Conservation (phyloP, 2,797 vertebrate genomes). For the Schizothorax lantsangensis region DNA sequence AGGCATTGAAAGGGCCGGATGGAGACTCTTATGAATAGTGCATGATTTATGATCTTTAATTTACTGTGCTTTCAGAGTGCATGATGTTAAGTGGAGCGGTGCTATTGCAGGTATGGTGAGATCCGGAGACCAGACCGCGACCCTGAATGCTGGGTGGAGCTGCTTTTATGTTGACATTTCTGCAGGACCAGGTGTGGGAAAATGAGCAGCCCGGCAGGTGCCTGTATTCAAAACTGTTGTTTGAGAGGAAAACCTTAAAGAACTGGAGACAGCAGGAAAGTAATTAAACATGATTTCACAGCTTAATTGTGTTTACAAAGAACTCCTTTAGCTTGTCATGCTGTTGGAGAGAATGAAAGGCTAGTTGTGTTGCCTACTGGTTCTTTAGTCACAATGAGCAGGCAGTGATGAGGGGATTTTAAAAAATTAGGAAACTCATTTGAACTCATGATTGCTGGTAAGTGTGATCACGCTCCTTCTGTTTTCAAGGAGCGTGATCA, state of each 20-base stretch:
- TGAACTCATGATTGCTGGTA: not conserved
- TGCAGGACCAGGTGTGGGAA: slow-evolving; percentile 25
- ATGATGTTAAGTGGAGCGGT: slow-evolving; percentile 42
- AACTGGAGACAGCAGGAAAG: slow-evolving; percentile 65
- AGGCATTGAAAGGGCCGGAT: slow-evolving; percentile 35
- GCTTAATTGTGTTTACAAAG: slow-evolving; percentile 66
- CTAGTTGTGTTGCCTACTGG: slow-evolving; percentile 38
- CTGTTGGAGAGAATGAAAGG: slow-evolving; percentile 43
- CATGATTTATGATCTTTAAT: slow-evolving; percentile 71
- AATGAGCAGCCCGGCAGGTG: slow-evolving; percentile 43
- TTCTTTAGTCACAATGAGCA: slow-evolving; percentile 26
- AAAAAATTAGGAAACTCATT: too few relatives aligned
- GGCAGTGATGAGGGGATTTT: not conserved
- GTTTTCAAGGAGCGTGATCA: not conserved
- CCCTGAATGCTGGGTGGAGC: slow-evolving; percentile 16
- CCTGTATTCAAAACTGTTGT: slow-evolving; percentile 20
- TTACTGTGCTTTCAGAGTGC: slow-evolving; percentile 57
- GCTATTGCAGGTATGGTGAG: slow-evolving; percentile 26
- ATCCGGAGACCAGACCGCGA: not conserved
- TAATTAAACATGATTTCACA: slow-evolving; percentile 75
- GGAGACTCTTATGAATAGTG: slow-evolving; percentile 63
- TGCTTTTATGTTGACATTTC: slow-evolving; percentile 39
- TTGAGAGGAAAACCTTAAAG: slow-evolving; percentile 47
- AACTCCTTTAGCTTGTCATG: slow-evolving; percentile 54
- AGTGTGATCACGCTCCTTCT: not conserved